Evolutionary conservation across 1,140 invertebrate genomes (phyloP).

Genomic region (Hypothenemus hampei): DNA sequence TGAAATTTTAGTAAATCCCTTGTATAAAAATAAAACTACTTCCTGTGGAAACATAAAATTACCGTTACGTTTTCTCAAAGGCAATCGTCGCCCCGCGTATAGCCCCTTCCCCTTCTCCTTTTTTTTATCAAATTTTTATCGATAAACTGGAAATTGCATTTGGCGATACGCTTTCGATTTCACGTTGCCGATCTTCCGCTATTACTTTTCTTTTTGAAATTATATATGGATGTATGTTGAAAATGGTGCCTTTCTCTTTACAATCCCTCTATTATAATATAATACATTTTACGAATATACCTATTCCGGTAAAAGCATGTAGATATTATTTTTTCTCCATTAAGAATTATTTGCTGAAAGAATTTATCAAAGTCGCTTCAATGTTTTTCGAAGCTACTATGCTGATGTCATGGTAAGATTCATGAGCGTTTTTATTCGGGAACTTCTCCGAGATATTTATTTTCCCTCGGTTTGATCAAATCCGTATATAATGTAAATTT

Average conservation of each 20-base stretch:
- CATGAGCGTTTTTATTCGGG: constrained; percentile 6
- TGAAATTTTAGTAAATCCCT: too few relatives aligned
- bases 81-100: constrained; percentile 7
- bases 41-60: constrained; percentile 12
- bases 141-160: constrained; percentile 20
- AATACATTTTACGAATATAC: background rate
- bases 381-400: constrained; percentile 5
- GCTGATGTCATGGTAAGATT: constrained; percentile 6
- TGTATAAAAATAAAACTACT: too few relatives aligned
- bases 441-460: constrained; percentile 7
- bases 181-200: constrained; percentile 15
- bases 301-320: too few relatives aligned
- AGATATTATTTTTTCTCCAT: too few relatives aligned
- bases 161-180: constrained; percentile 16
- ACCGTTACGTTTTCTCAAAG: constrained; percentile 6
- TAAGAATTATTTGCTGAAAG: constrained; percentile 2
- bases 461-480: constrained; percentile 7
- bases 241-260: constrained; percentile 6
- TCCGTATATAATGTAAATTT: background rate
- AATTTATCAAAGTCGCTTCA: constrained; percentile 6
- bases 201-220: constrained; percentile 15
- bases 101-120: too few relatives aligned
- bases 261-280: background rate
- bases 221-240: constrained; percentile 6
- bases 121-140: constrained; percentile 21